Base-by-base conservation (phyloP, 1,140 invertebrate genomes). In the Euwallacea fornicatus region DNA sequence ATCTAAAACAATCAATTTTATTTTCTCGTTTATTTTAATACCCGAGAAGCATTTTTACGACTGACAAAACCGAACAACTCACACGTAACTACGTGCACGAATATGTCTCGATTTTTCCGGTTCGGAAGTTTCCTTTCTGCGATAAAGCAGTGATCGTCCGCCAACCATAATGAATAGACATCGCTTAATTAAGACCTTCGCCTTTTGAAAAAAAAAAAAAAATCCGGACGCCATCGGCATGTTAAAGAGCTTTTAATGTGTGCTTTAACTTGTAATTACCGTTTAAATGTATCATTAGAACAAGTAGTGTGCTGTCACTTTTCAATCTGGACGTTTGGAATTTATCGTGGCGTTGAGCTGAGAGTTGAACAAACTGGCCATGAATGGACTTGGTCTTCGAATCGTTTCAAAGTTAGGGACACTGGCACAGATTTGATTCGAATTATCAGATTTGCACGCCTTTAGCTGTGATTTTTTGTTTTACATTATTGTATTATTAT, bases 101-200 rank as follows among this genome's bases (percentile, higher is more conserved):
- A 58, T 58, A 58, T 16, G 59, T 61, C 42, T 61, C 11, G 44
- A 54, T 65, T 65, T 65, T 65, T 62, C 63, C 47, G 15, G n/a
- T 8, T 54, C 41, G 11, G 46, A 50, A 21, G 21, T 53, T 65
- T 65, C 63, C 63, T 10, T 54, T 65, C 50, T 13, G 21, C n/a
- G 21, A 53, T 54, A 54, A 65, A 65, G 16, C 21, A 9, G 16
- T 2, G 9, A 65, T 65, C 44, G 46, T 9, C 50, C 9, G 50
- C 41, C 46, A 63, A 16, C 42, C 42, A 7, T 46, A 63, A 46
- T 63, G 63, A 65, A 65, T 65, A 65, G 63, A 53, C 41, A 65
- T 65, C 11, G 63, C 46, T 42, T 65, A 65, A 65, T 65, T 65
- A 65, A 65, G 41, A 54, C n/a, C 50, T n/a, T 65, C 21, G 50